Base-by-base conservation (phyloP, 2,888 invertebrate genomes). In the Lamproptera curius region DNA sequence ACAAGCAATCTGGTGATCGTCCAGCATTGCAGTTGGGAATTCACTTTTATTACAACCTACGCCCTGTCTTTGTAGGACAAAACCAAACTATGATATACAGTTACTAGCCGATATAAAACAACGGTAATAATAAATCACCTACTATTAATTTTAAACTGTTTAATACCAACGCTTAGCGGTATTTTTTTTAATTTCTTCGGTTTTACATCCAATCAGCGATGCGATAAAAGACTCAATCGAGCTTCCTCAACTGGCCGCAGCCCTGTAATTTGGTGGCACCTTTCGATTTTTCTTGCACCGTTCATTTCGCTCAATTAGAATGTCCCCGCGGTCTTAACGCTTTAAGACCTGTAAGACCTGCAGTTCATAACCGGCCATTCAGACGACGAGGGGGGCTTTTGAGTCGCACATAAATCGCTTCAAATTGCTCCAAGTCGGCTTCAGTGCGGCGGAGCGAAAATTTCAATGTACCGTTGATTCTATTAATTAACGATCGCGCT, bases 391-490 rank as follows among this genome's bases (percentile, higher is more conserved):
- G 56, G 58, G 58, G 57, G 50, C 55, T 59, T 58, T 67, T 64
- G 60, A 65, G 57, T 65, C 68, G 54, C 60, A 63, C 67, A 65
- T 67, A 71, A 75, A 71, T 72, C 59, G 62, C 55, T 55, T 53
- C 52, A 61, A 62, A 61, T 62, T 56, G 59, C 59, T 60, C 56
- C 56, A 55, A 57, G 56, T 58, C 58, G 57, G 59, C 65, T 75
- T 61, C 57, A 63, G 67, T 62, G 67, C 62, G 72, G 61, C 72
- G 70, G 60, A 78, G 77, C 73, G 80, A 76, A 79, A 79, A 77
- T 83, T 84, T 82, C 80, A 79, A 80, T 82, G 82, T 82, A 75
- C 82, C 70, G 72, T 75, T 82, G 82, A 84, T 81, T 79, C 74
- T 70, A 82, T 84, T 82, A 83, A 84, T 84, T 83, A 83, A 77